These are phyloP conservation scores for Lagorchestes hirsutus DNA, from an alignment of 2,797 vertebrate species.

Conservation along the genomic window DNA sequence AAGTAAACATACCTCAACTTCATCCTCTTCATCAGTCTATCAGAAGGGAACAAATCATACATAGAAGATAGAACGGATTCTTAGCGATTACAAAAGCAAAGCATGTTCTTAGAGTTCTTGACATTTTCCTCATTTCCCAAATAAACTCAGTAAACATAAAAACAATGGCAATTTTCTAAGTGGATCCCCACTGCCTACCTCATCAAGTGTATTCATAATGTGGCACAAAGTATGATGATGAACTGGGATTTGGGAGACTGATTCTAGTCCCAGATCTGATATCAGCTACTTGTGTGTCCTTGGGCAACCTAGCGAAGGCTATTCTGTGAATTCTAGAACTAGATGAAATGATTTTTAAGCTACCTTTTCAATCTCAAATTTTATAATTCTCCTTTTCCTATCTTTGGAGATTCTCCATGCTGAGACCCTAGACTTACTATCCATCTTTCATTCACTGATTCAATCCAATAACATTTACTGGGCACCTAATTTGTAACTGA, in stretches of 20 bases:
- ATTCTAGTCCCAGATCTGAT: neutral
- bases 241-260: neutral
- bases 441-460: neutral
- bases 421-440: neutral
- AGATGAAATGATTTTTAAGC: neutral
- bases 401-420: neutral
- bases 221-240: neutral
- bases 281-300: neutral
- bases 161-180: neutral
- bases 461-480: neutral
- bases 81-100: conserved; percentile 79
- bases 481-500: neutral
- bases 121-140: neutral
- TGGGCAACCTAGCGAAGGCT: neutral
- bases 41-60: conserved; percentile 81
- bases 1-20: conserved; percentile 90
- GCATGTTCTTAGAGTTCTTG: neutral
- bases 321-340: neutral
- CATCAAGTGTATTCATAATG: neutral
- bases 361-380: neutral
- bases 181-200: neutral
- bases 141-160: neutral
- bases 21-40: conserved; percentile 96
- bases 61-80: conserved; percentile 84
- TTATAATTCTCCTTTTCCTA: neutral